These are phyloP conservation scores for Polypedilum vanderplanki DNA, from an alignment of 1,140 invertebrate species.

Conservation along the genomic window DNA sequence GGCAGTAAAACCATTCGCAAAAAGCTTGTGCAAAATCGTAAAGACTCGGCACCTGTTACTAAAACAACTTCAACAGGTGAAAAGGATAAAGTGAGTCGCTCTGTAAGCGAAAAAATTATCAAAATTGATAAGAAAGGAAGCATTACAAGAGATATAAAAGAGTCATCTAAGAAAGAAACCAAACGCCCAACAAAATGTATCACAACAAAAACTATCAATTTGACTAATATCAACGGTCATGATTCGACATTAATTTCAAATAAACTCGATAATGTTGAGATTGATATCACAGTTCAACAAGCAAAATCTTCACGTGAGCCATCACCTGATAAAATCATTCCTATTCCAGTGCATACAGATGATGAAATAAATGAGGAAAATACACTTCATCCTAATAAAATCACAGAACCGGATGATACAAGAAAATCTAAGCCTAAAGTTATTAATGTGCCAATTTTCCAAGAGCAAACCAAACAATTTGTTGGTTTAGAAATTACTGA, in stretches of 20 bases:
- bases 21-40: slow-evolving; percentile 35
- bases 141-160: slow-evolving; percentile 40
- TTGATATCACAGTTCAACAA: slow-evolving; percentile 54
- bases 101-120: slow-evolving; percentile 49
- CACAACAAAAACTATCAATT: slow-evolving; percentile 44
- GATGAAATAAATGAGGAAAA: slow-evolving; percentile 50
- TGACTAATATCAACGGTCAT: slow-evolving; percentile 37
- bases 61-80: slow-evolving; percentile 42
- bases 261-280: slow-evolving; percentile 49
- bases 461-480: slow-evolving; percentile 40
- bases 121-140: slow-evolving; percentile 45
- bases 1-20: slow-evolving; percentile 26
- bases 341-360: slow-evolving; percentile 50
- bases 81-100: slow-evolving; percentile 48
- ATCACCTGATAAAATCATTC: slow-evolving; percentile 58
- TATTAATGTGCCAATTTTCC: slow-evolving; percentile 42
- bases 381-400: slow-evolving; percentile 60
- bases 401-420: slow-evolving; percentile 63
- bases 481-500: slow-evolving; percentile 42
- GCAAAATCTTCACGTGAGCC: slow-evolving; percentile 64
- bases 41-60: slow-evolving; percentile 38
- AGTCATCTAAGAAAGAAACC: slow-evolving; percentile 34
- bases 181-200: slow-evolving; percentile 40
- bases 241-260: slow-evolving; percentile 37
- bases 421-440: slow-evolving; percentile 42